phyloP scores from a whole-genome alignment of 2,797 vertebrate species.

The Sebastes goodei region DNA sequence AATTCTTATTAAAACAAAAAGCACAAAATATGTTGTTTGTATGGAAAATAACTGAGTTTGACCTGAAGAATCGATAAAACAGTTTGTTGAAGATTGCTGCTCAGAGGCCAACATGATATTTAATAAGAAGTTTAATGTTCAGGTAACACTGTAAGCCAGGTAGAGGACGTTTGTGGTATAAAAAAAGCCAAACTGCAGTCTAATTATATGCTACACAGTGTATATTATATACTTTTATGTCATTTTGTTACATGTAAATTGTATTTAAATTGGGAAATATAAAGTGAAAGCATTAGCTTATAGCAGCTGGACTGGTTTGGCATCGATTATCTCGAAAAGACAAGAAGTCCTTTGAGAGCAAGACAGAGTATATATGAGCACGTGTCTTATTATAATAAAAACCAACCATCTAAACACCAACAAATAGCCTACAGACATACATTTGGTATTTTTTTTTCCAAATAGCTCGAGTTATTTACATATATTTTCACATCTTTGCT shows the following conservation, averaged over 20 bases:
- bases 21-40: not conserved
- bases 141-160: not conserved
- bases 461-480: not conserved
- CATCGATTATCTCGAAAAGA: slow-evolving; percentile 1
- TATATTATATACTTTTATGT: not conserved
- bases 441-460: not conserved
- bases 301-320: slow-evolving; percentile 15
- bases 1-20: not conserved
- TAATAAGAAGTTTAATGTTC: slow-evolving; percentile 33
- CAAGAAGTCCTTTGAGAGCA: not conserved
- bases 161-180: not conserved
- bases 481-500: not conserved
- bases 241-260: too few relatives aligned
- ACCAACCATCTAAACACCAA: not conserved
- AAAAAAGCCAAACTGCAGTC: not conserved
- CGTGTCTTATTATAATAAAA: slow-evolving; percentile 1
- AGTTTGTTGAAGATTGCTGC: not conserved
- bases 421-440: not conserved
- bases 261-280: not conserved
- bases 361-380: not conserved
- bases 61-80: slow-evolving; percentile 1
- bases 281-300: not conserved
- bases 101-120: slow-evolving; percentile 23
- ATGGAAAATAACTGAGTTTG: not conserved
- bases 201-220: not conserved